Evolutionary conservation across 2,113 vertebrate species (phyloP), one percentile per base, ranked within the genome.

Genomic region (Oryzias woworae): DNA sequence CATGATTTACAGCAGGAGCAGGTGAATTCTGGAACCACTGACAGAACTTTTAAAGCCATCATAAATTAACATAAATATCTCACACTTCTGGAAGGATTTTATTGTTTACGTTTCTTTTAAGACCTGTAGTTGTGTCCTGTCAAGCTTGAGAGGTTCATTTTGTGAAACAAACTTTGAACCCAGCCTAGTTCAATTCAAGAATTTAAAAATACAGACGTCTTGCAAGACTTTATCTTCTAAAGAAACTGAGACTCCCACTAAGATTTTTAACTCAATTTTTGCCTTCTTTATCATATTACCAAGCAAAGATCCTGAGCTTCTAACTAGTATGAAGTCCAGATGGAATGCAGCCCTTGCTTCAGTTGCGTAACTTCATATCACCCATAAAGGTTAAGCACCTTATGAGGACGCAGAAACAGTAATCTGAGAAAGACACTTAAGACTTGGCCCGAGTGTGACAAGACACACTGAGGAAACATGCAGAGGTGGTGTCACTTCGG

Each of bases 361-460:
- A 69, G 66, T 64, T 41, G 48, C 56, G 83, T 84, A 87, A 85
- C 69, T 63, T 79, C 73, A 88, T 87, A 82, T 80, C 77, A 36
- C 68, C 57, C 72, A 77, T 75, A 85, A 91, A 90, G 88, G 88
- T 86, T 87, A 87, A 68, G 73, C 58, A 68, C 20, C 65, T 82
- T 73, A 61, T 71, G 59, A 68, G 58, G 14, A 53, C 72, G 61
- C 85, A 43, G 80, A 89, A 81, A 81, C 74, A 60, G 87, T 81
- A 89, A 91, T 81, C 66, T 62, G 86, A 91, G 83, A 85, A 66
- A 77, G 78, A 77, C 65, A 85, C 69, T 68, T 58, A 78, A 83
- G 68, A 81, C 76, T 31, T 17, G 66, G 41, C 52, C 28, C 58
- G 53, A 72, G 50, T 56, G 50, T 56, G 18, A 58, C 52, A 22